Evolutionary conservation across 2,888 invertebrate species (phyloP), one percentile per base, ranked within the genome.

Genomic region (Campoplex capitator): DNA sequence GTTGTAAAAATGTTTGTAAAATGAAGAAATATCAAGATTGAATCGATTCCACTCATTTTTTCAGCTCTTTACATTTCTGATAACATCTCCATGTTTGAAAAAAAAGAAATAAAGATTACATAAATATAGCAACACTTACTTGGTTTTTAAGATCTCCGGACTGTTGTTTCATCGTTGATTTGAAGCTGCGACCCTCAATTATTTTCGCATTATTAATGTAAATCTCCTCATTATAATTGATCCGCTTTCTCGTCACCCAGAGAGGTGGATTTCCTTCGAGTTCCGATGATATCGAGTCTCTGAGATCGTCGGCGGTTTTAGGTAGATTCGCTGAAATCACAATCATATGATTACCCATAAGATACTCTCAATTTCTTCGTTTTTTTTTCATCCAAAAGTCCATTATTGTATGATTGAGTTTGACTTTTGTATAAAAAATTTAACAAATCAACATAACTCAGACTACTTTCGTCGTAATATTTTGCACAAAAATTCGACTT

Each of bases 201-300:
- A 98, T 96, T 93, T 96, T 96, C 2, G 98, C 98, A 94, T 98
- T 98, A 95, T 98, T 98, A 87, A 98, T 97, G 95, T 96, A 98
- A 91, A 98, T 96, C 89, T 98, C 97, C 84, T 97, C 96, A 67
- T 95, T 94, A 90, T 96, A 96, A 94, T 96, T 92, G 71, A 95
- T 95, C 18, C 95, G 95, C 85, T 96, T 96, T 89, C 96, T 96
- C 76, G 98, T 98, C 87, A 98, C 96, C 97, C 98, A 98, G 77
- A 98, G 95, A 0, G 98, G 97, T 0, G 98, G 98, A 95, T 97
- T 98, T 28, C 98, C 98, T 85, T 97, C 97, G 91, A 97, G 95
- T 94, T 98, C 97, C 38, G 98, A 97, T 28, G 96, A 96, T 92
- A 98, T 96, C 7, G 96, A 96, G 82, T 95, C 96, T 89, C 97